Base-by-base conservation (phyloP, 2,888 invertebrate genomes). In the Danaus chrysippus region DNA sequence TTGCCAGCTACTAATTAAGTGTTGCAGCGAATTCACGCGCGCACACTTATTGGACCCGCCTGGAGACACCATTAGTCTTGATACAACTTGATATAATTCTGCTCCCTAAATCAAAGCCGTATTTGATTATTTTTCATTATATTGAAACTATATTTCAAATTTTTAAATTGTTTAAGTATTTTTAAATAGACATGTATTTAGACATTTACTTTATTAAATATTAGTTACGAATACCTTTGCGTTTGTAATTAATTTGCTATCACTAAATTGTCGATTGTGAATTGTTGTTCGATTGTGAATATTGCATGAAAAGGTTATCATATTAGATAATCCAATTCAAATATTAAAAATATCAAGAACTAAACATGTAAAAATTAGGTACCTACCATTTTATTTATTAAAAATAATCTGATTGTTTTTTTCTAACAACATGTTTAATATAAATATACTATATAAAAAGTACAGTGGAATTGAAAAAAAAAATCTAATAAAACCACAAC, bases 11-110 rank as follows among this genome's bases (percentile, higher is more conserved):
- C 83, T 88, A 88, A 89, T 88, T 88, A 88, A 87, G 79, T 76
- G 78, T 75, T 74, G 84, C 82, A 81, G 81, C 81, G 82, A 85
- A 84, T 86, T 84, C 81, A 77, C 83, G 79, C 81, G 78, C 84
- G 86, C 82, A 82, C 86, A 83, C 80, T 79, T 82, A 81, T 79
- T 78, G 75, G 71, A 71, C 73, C 71, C 76, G 89, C 89, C 88
- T 70, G 81, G 72, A 86, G 89, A 82, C 80, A 87, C 78, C 83
- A 88, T 89, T 86, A 82, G 76, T 87, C 84, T 81, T 77, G 74
- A 77, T 78, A 77, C 75, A 75, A 75, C 74, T 66, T 66, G 63
- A 63, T 63, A 63, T 65, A 64, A 65, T 59, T 58, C 41, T 49
- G 54, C 57, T 44, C 57, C 54, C 56, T 66, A 61, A 49, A 17